Evolutionary conservation across 2,113 vertebrate species (phyloP).

Genomic region (Colistium nudipinnis): DNA sequence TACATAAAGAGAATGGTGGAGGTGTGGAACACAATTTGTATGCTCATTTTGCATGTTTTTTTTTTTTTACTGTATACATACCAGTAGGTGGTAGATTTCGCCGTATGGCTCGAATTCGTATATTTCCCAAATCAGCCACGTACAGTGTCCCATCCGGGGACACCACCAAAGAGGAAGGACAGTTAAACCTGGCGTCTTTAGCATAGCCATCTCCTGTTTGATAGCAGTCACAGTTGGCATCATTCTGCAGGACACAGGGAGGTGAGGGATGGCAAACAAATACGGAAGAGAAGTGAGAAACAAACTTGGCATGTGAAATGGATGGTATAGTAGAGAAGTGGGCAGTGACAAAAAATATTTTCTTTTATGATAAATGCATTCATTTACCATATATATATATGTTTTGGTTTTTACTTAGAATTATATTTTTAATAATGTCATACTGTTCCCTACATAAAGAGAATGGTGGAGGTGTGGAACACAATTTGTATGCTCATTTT

Average conservation of each 20-base stretch:
- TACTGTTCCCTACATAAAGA: no score
- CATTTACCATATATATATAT: no score
- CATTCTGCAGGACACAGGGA: slow-evolving; percentile 76
- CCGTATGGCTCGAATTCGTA: slow-evolving; percentile 92
- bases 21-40: neutral
- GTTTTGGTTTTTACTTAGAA: no score
- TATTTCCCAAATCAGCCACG: slow-evolving; percentile 95
- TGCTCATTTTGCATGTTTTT: neutral
- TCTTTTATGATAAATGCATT: no score
- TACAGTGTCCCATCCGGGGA: slow-evolving; percentile 95
- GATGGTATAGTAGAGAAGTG: neutral
- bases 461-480: neutral
- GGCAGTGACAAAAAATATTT: no score
- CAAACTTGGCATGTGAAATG: neutral
- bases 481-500: neutral
- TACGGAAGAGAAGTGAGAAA: neutral
- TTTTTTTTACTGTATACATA: slow-evolving; percentile 9
- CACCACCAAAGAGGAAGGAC: slow-evolving; percentile 92
- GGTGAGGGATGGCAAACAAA: neutral
- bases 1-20: no score
- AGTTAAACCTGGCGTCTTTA: slow-evolving; percentile 94
- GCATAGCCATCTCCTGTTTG: slow-evolving; percentile 95
- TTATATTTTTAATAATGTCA: no score
- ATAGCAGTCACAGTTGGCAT: slow-evolving; percentile 98
- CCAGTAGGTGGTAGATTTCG: slow-evolving; percentile 89